Evolutionary conservation across 2,113 vertebrate species (phyloP).

Genomic region (Dasyurus viverrinus): DNA sequence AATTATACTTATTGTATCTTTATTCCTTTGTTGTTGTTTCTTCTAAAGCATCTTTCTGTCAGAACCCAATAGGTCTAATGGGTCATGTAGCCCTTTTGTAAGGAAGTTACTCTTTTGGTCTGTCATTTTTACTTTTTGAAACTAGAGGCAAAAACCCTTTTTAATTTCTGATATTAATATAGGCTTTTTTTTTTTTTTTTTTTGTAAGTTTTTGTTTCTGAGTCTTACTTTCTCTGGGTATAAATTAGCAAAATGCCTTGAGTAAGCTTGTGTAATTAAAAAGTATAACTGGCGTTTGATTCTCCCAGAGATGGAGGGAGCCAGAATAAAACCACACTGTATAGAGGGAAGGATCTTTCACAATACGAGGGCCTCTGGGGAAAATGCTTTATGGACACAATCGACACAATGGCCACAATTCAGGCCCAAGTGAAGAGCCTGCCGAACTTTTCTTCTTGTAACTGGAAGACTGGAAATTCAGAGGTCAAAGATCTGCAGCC

Average conservation of each 20-base stretch:
- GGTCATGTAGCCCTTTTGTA: neutral
- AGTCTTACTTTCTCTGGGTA: constrained; percentile 12
- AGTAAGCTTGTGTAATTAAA: constrained; percentile 24
- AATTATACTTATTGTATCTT: neutral
- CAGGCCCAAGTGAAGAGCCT: neutral
- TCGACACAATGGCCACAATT: neutral
- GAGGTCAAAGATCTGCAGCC: neutral
- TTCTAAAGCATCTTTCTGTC: neutral
- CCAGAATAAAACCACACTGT: constrained; percentile 1
- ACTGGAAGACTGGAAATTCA: constrained; percentile 24
- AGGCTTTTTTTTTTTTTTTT: constrained; percentile 10
- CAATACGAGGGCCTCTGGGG: constrained; percentile 14
- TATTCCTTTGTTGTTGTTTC: neutral
- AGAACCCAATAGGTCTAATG: neutral
- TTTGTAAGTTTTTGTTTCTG: constrained; percentile 35
- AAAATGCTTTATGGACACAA: neutral
- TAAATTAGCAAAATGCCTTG: neutral
- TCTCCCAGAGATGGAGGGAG: constrained; percentile 39
- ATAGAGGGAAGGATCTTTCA: constrained; percentile 16
- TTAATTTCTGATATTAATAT: constrained; percentile 13
- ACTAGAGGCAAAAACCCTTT: neutral
- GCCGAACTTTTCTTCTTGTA: neutral
- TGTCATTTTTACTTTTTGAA: neutral
- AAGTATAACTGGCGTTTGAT: constrained; percentile 27
- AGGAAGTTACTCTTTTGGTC: neutral